phyloP scores from a whole-genome alignment of 2,797 vertebrate species.

The Liparis tanakae region DNA sequence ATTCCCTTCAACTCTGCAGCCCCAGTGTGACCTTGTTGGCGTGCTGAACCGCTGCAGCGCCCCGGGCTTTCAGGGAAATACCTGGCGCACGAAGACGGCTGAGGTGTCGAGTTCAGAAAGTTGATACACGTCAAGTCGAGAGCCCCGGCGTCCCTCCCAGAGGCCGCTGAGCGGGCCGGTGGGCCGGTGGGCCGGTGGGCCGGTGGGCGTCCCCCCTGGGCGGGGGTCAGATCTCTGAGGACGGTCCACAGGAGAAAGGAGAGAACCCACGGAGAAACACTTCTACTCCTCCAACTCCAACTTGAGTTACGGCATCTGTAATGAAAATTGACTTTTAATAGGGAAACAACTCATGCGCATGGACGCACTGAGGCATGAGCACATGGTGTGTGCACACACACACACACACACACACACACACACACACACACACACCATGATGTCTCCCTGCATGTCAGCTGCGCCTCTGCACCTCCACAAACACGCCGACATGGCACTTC shows the following conservation, averaged over 20 bases:
- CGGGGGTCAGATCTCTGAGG: constrained; percentile 48
- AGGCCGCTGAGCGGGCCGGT: constrained; percentile 21
- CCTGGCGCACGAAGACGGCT: constrained; percentile 16
- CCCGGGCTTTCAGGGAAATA: background rate
- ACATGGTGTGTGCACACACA: background rate
- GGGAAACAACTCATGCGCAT: constrained; percentile 51
- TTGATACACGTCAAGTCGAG: constrained; percentile 19
- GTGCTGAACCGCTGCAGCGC: background rate
- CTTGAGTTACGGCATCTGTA: constrained; percentile 37
- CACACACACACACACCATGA: background rate
- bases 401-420: background rate
- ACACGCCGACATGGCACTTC: constrained; percentile 46
- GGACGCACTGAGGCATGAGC: constrained; percentile 15
- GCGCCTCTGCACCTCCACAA: constrained; percentile 16
- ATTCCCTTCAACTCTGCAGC: background rate
- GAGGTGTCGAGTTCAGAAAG: constrained; percentile 15
- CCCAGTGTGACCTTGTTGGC: background rate
- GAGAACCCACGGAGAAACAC: constrained; percentile 17
- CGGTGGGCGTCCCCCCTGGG: too few species aligned
- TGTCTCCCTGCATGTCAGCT: constrained; percentile 18
- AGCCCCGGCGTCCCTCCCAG: constrained; percentile 17
- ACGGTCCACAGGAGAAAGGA: constrained; percentile 30
- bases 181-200: too few species aligned
- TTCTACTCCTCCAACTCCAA: constrained; percentile 18
- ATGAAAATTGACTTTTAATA: constrained; percentile 59